Evolutionary conservation across 2,888 invertebrate species (phyloP).

Genomic region (Mythimna lalbum): DNA sequence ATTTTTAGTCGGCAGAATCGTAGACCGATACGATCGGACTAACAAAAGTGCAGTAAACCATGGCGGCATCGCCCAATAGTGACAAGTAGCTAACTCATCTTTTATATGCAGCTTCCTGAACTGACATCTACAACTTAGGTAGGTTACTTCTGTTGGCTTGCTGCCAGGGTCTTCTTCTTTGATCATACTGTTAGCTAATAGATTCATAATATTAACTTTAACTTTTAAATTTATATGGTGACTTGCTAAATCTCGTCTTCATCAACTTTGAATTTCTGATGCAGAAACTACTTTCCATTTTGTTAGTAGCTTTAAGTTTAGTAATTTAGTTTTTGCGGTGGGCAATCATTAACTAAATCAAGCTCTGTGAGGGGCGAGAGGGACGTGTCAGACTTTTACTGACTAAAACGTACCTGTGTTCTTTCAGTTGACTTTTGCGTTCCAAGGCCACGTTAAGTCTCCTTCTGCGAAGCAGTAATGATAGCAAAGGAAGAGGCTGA

Average conservation of each 20-base stretch:
- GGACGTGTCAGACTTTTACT: too few species aligned
- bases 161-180: constrained; percentile 45
- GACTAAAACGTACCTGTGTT: too few species aligned
- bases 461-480: too few species aligned
- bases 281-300: background rate
- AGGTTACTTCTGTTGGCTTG: constrained; percentile 34
- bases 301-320: background rate
- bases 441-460: too few species aligned
- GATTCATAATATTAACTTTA: constrained; percentile 52
- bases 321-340: background rate
- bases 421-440: too few species aligned
- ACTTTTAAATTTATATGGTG: constrained; percentile 26
- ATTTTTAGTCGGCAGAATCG: constrained; percentile 33
- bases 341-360: too few species aligned
- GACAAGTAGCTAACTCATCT: constrained; percentile 54
- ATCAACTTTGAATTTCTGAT: background rate
- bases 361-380: too few species aligned
- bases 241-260: background rate
- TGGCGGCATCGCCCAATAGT: constrained; percentile 20
- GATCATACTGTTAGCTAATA: constrained; percentile 51
- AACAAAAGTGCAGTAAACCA: constrained; percentile 48
- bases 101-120: constrained; percentile 51
- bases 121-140: constrained; percentile 43
- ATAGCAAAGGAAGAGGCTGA: too few species aligned
- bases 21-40: constrained; percentile 40